A percentile compares a stretch with the other conserved stretches of the same genome.
Conservation (phyloP, 2,888 invertebrate genomes). For the Pristionchus fissidentatus region DNA sequence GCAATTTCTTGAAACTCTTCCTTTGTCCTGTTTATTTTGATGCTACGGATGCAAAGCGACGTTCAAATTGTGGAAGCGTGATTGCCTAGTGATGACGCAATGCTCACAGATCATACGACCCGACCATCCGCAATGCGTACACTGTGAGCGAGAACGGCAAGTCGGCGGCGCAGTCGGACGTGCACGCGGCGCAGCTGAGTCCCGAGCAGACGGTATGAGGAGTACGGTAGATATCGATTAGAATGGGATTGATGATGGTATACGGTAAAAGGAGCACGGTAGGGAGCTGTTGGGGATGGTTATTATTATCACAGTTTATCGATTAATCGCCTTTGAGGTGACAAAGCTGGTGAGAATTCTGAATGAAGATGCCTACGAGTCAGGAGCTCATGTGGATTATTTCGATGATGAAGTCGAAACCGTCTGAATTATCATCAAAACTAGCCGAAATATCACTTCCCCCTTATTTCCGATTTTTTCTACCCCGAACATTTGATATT, state of each 20-base stretch:
- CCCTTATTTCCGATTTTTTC: not conserved
- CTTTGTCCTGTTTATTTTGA: not conserved
- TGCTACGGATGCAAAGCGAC: no score
- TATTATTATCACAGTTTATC: not conserved
- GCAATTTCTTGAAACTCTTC: not conserved
- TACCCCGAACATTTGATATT: not conserved
- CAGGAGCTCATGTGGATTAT: conserved; percentile 49
- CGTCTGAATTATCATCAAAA: not conserved
- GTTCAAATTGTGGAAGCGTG: not conserved
- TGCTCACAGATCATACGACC: conserved; percentile 44
- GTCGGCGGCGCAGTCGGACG: conserved; percentile 52
- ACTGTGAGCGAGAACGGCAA: conserved; percentile 44
- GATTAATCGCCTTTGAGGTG: not conserved
- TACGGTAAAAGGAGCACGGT: not conserved
- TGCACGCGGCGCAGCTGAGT: conserved; percentile 24
- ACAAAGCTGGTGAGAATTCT: conserved; percentile 48
- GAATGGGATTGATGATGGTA: conserved; percentile 1
- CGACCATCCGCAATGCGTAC: conserved; percentile 41
- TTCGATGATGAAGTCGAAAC: conserved; percentile 46
- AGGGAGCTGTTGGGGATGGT: not conserved
- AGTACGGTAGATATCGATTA: not conserved
- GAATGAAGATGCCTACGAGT: conserved; percentile 49
- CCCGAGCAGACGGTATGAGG: conserved; percentile 47
- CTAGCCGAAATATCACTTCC: not conserved
- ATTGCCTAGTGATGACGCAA: not conserved